phyloP scores from a whole-genome alignment of 2,888 invertebrate genomes.

The Noctuana brunneofusca region DNA sequence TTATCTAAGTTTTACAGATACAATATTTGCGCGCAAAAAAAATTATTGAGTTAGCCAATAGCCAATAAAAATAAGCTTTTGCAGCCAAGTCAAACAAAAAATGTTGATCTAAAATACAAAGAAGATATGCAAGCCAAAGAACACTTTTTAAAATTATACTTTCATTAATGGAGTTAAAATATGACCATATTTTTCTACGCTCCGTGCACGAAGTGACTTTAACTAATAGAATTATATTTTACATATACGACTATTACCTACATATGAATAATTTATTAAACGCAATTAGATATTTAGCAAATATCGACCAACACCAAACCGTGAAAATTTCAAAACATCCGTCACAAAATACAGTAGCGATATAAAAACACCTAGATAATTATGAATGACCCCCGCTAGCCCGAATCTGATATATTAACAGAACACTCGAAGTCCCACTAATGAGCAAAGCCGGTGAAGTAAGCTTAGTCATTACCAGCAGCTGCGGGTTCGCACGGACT shows the following conservation, averaged over 20 bases:
- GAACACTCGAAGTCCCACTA: conserved; percentile 60
- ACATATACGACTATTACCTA: no score
- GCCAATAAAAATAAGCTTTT: no score
- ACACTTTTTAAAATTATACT: no score
- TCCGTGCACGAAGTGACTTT: no score
- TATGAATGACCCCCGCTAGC: conserved; percentile 2
- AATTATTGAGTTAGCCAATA: no score
- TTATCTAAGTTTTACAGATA: no score
- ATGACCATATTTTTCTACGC: no score
- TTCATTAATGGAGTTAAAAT: no score
- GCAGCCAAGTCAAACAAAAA: no score
- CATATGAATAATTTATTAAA: neutral
- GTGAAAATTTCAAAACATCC: neutral
- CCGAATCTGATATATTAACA: conserved; percentile 35
- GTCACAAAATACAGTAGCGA: conserved; percentile 1
- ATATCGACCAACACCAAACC: neutral
- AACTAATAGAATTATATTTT: no score
- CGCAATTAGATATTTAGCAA: neutral
- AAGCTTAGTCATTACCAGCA: conserved; percentile 64
- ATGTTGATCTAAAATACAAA: no score
- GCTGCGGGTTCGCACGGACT: conserved; percentile 66
- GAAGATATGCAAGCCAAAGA: no score
- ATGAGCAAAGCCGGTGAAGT: conserved; percentile 73
- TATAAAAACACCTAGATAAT: conserved; percentile 3
- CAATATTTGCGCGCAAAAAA: neutral